Conservation (phyloP, 92 coral and sea anemone species). For the Meandrina meandrites region DNA sequence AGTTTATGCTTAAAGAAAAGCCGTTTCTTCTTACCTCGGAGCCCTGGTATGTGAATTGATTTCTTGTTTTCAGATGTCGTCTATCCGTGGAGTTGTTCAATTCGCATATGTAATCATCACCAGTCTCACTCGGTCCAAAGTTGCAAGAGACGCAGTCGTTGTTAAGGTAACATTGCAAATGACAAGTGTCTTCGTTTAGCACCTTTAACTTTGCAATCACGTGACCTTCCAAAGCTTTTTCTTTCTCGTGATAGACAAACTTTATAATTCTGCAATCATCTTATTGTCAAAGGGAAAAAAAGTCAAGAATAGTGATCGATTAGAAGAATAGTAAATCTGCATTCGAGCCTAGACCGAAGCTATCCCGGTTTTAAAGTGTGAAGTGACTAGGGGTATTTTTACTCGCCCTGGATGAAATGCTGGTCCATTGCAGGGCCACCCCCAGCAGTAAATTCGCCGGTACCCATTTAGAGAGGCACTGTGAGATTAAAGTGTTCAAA, state of each 20-base stretch:
- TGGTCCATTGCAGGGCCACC: no score
- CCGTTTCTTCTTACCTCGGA: slow-evolving; percentile 12
- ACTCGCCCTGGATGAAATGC: no score
- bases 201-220: slow-evolving; percentile 8
- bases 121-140: slow-evolving; percentile 25
- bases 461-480: no score
- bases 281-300: neutral
- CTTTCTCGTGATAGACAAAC: neutral
- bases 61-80: neutral
- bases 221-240: slow-evolving; percentile 7
- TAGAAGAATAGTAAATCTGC: no score
- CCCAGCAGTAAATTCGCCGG: no score
- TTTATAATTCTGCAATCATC: neutral
- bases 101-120: slow-evolving; percentile 22
- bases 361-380: no score
- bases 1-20: neutral
- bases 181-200: neutral
- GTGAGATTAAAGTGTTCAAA: no score
- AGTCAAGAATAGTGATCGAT: no score
- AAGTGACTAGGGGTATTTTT: no score
- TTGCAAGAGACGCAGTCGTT: slow-evolving; percentile 42
- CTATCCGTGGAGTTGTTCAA: slow-evolving; percentile 32
- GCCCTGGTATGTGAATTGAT: slow-evolving; percentile 1
- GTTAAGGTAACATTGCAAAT: slow-evolving; percentile 4
- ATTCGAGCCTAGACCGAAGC: no score